Evolutionary conservation across 2,888 invertebrate species (phyloP).

Genomic region (Noctuana brunneofusca): DNA sequence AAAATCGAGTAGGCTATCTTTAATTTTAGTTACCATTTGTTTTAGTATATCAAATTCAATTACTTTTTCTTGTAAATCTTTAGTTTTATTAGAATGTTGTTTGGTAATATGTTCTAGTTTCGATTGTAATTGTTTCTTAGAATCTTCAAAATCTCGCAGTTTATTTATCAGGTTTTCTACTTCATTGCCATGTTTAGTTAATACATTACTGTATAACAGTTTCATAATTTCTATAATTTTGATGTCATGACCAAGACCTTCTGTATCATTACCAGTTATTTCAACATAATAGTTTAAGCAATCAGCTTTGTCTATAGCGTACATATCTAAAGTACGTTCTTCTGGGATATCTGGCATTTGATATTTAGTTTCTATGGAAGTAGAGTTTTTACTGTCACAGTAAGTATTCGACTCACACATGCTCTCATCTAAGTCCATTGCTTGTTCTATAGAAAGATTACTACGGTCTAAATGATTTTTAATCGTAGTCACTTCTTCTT

Average conservation of each 20-base stretch:
- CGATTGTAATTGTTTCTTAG: slow-evolving; percentile 49
- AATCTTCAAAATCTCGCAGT: slow-evolving; percentile 60
- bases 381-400: slow-evolving; percentile 47
- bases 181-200: slow-evolving; percentile 61
- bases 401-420: slow-evolving; percentile 55
- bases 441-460: slow-evolving; percentile 55
- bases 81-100: slow-evolving; percentile 48
- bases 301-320: slow-evolving; percentile 60
- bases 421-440: slow-evolving; percentile 67
- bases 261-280: slow-evolving; percentile 54
- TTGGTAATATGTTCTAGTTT: slow-evolving; percentile 47
- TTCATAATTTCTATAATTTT: slow-evolving; percentile 70
- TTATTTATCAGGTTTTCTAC: slow-evolving; percentile 68
- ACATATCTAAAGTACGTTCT: slow-evolving; percentile 51
- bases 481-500: slow-evolving; percentile 71
- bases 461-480: slow-evolving; percentile 69
- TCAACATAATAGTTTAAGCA: slow-evolving; percentile 65
- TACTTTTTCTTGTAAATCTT: slow-evolving; percentile 53
- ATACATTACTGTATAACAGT: slow-evolving; percentile 59
- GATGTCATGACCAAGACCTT: slow-evolving; percentile 48
- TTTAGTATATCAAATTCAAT: slow-evolving; percentile 46
- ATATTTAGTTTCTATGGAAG: slow-evolving; percentile 45
- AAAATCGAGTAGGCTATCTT: slow-evolving; percentile 44
- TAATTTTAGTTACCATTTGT: slow-evolving; percentile 50
- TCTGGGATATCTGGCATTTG: slow-evolving; percentile 54